Conservation (phyloP, 2,797 vertebrate species). For the Astyanax mexicanus region DNA sequence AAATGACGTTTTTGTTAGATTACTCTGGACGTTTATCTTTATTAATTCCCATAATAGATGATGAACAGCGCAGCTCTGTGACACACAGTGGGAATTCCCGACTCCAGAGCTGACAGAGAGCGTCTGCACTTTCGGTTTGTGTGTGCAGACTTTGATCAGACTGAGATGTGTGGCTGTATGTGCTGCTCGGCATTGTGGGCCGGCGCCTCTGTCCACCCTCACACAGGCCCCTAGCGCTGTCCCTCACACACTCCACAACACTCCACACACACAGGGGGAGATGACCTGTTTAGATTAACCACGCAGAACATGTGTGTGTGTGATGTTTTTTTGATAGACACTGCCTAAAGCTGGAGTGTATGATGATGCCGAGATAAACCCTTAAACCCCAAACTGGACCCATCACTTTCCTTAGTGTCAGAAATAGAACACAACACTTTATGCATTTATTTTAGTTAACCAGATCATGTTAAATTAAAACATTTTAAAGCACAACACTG, state of each 20-base stretch:
- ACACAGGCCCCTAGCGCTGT: slow-evolving; percentile 34
- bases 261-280: slow-evolving; percentile 50
- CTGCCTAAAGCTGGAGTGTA: not conserved
- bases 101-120: not conserved
- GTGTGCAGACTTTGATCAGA: slow-evolving; percentile 51
- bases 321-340: slow-evolving; percentile 27
- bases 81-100: slow-evolving; percentile 26
- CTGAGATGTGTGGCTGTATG: slow-evolving; percentile 30
- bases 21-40: not conserved
- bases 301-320: slow-evolving; percentile 1
- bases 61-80: not conserved
- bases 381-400: not conserved
- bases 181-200: slow-evolving; percentile 18
- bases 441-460: too few relatives aligned
- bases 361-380: slow-evolving; percentile 11
- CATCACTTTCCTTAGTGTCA: slow-evolving; percentile 3
- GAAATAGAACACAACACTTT: not conserved
- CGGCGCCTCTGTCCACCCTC: slow-evolving; percentile 44
- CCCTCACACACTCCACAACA: slow-evolving; percentile 26
- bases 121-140: slow-evolving; percentile 39
- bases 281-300: slow-evolving; percentile 79
- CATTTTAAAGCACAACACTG: too few relatives aligned
- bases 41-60: not conserved
- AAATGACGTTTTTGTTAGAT: too few relatives aligned
- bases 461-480: too few relatives aligned